A percentile compares a stretch with the other conserved stretches of the same genome.
These are phyloP conservation scores for Chirona hameri DNA, from an alignment of 2,888 invertebrate species.

Conservation along the genomic window DNA sequence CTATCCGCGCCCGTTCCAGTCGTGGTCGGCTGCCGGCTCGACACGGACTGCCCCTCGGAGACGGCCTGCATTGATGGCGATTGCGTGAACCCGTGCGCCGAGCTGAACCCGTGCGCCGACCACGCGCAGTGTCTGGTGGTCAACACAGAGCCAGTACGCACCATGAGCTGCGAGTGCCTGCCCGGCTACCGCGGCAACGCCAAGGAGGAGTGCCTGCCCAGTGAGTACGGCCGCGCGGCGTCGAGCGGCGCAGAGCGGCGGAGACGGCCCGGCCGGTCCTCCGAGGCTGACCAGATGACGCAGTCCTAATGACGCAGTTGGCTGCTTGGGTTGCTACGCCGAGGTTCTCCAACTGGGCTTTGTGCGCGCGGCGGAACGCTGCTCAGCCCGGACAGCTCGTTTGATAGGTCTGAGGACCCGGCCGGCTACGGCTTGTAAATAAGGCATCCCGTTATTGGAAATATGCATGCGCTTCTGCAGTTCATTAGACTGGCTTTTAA, in stretches of 20 bases:
- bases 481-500: too few relatives aligned
- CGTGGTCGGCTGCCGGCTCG: conserved; percentile 65
- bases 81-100: conserved; percentile 77
- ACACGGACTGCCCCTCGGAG: conserved; percentile 74
- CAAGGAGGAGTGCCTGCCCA: conserved; percentile 72
- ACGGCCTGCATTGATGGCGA: conserved; percentile 75
- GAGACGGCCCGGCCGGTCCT: neutral
- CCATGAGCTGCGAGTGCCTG: conserved; percentile 85
- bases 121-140: conserved; percentile 78
- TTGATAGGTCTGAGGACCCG: too few relatives aligned
- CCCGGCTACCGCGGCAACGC: conserved; percentile 87
- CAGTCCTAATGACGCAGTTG: too few relatives aligned
- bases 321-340: too few relatives aligned
- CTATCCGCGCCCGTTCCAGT: conserved; percentile 37
- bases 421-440: too few relatives aligned
- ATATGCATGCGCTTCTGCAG: too few relatives aligned
- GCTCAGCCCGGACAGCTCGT: too few relatives aligned
- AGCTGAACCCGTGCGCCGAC: conserved; percentile 70
- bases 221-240: conserved; percentile 53
- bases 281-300: too few relatives aligned
- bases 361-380: too few relatives aligned
- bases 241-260: neutral
- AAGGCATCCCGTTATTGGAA: too few relatives aligned
- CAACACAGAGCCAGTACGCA: conserved; percentile 77
- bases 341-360: too few relatives aligned